Conservation (phyloP, 30 jellyfish, hydroid and myxozoan species). For the Nemopilema nomurai region DNA sequence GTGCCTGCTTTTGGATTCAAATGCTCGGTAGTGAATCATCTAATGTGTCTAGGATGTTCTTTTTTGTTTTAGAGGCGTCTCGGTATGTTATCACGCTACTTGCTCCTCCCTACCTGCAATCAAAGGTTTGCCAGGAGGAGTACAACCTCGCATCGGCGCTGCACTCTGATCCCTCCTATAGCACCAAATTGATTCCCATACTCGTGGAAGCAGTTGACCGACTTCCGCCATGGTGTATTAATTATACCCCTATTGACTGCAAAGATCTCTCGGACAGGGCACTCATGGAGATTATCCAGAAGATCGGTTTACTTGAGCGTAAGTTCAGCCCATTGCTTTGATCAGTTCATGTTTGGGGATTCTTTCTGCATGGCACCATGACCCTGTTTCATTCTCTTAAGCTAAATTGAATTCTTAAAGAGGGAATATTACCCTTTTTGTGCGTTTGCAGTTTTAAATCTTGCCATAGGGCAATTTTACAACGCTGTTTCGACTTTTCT, state of each 20-base stretch:
- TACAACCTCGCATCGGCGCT: conserved; percentile 86
- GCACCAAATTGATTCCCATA: conserved; percentile 59
- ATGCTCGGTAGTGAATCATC: too few species aligned
- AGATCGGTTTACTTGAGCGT: conserved; percentile 19
- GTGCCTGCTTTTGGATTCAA: too few species aligned
- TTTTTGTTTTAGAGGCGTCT: conserved; percentile 63
- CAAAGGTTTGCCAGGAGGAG: conserved; percentile 96
- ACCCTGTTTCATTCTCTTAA: neutral
- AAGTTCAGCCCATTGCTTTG: neutral
- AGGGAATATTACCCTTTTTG: too few species aligned
- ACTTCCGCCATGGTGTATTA: conserved; percentile 89
- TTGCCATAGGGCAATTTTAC: too few species aligned
- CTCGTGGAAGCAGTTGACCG: conserved; percentile 53
- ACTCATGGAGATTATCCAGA: conserved; percentile 20
- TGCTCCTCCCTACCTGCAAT: conserved; percentile 72
- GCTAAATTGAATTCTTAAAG: neutral
- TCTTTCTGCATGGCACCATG: too few species aligned
- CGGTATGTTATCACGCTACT: conserved; percentile 70
- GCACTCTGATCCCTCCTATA: conserved; percentile 66
- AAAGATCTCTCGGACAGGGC: conserved; percentile 36
- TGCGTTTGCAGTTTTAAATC: too few species aligned
- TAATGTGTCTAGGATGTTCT: too few species aligned
- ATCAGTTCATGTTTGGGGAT: neutral
- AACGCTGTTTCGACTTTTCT: too few species aligned
- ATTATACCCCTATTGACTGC: conserved; percentile 57